Evolutionary conservation across 2,888 invertebrate species (phyloP).

Genomic region (Taphrorychus bicolor): DNA sequence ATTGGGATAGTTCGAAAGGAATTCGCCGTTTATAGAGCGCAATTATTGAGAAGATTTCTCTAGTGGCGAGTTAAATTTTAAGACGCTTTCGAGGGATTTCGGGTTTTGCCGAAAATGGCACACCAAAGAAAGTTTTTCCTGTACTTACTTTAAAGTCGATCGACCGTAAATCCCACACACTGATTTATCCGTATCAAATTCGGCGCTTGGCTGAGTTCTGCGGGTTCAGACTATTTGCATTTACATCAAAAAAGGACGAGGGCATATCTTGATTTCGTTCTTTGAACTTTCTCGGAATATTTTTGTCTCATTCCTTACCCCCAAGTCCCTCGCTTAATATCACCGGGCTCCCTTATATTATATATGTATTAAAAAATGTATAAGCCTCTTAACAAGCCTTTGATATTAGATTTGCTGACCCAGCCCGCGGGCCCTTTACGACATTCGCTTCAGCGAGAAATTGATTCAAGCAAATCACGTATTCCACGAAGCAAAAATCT

Average conservation of each 20-base stretch:
- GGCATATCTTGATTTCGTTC: conserved; percentile 45
- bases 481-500: background rate
- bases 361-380: conserved; percentile 7
- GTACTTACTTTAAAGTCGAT: conserved; percentile 37
- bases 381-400: background rate
- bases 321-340: background rate
- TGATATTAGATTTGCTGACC: background rate
- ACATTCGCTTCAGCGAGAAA: background rate
- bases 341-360: background rate
- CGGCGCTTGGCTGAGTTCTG: conserved; percentile 53
- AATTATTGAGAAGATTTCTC: background rate
- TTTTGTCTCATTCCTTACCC: background rate
- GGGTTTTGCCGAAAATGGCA: conserved; percentile 1
- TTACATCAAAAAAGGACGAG: conserved; percentile 43
- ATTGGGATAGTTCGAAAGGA: conserved; percentile 5
- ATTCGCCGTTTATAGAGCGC: background rate
- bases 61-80: background rate
- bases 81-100: background rate
- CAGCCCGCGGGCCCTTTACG: background rate
- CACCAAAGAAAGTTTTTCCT: conserved; percentile 43
- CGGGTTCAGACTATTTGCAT: conserved; percentile 55
- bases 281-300: conserved; percentile 44
- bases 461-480: background rate
- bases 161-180: conserved; percentile 45
- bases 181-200: conserved; percentile 56